These are phyloP conservation scores for Scartelaos histophorus DNA, from an alignment of 2,113 vertebrate genomes.

Conservation along the genomic window DNA sequence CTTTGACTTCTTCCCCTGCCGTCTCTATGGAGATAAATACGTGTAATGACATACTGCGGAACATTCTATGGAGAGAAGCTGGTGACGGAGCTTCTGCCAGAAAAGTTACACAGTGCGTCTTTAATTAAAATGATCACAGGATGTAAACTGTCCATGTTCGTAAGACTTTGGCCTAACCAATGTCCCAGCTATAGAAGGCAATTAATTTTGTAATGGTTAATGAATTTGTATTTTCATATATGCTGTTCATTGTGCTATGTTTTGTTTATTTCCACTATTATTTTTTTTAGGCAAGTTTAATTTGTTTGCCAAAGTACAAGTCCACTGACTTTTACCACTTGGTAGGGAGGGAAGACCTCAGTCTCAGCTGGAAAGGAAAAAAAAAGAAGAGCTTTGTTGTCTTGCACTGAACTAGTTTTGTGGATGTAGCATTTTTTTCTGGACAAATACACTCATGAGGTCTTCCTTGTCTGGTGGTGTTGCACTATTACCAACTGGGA, in stretches of 20 bases:
- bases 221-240: conserved; percentile 66
- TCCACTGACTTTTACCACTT: conserved; percentile 18
- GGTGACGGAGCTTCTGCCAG: too few relatives aligned
- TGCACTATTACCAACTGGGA: conserved; percentile 86
- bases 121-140: conserved; percentile 26
- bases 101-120: too few relatives aligned
- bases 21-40: too few relatives aligned
- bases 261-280: conserved; percentile 10
- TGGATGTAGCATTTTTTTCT: conserved; percentile 73
- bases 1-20: too few relatives aligned
- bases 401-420: conserved; percentile 70
- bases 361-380: conserved; percentile 56
- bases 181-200: conserved; percentile 28
- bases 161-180: conserved; percentile 21
- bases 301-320: conserved; percentile 24
- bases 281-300: conserved; percentile 24
- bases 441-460: conserved; percentile 68
- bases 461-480: conserved; percentile 89
- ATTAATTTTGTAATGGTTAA: conserved; percentile 62
- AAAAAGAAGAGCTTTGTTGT: conserved; percentile 36
- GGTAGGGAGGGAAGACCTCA: conserved; percentile 48
- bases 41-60: too few relatives aligned
- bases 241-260: conserved; percentile 51
- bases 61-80: too few relatives aligned
- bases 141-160: conserved; percentile 40